Conservation (phyloP, 2,888 invertebrate species). For the Eledone cirrhosa region DNA sequence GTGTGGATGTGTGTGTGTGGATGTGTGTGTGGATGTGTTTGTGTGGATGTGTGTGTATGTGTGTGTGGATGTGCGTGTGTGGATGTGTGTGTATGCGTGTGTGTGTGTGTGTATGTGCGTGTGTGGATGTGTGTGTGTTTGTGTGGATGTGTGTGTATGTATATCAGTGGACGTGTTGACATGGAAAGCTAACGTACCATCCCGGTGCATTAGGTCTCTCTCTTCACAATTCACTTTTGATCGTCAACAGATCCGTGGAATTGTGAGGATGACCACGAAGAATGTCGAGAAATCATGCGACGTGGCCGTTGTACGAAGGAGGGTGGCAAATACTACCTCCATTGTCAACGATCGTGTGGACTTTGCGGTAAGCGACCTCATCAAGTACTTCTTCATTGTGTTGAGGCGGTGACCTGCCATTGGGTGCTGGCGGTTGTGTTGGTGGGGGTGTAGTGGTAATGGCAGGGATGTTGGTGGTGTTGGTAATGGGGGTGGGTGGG, state of each 20-base stretch:
- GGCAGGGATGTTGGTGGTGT: too few relatives aligned
- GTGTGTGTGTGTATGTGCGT: background rate
- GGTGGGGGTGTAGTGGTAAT: too few relatives aligned
- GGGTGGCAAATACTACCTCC: slow-evolving; percentile 35
- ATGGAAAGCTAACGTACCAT: too few relatives aligned
- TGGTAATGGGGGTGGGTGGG: too few relatives aligned
- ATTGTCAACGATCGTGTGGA: slow-evolving; percentile 55
- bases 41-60: background rate
- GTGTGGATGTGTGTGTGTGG: too few relatives aligned
- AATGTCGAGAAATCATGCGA: slow-evolving; percentile 44
- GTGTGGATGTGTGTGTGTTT: too few relatives aligned
- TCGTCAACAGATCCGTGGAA: slow-evolving; percentile 37
- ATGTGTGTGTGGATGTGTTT: too few relatives aligned
- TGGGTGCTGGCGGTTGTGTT: too few relatives aligned
- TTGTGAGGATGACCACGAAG: slow-evolving; percentile 46
- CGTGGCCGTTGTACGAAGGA: slow-evolving; percentile 37
- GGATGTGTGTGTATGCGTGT: background rate
- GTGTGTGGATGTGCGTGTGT: background rate
- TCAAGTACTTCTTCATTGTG: too few relatives aligned
- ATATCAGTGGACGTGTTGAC: too few relatives aligned
- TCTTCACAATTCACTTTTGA: slow-evolving; percentile 23
- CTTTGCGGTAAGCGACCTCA: slow-evolving; percentile 54
- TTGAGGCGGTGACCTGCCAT: too few relatives aligned
- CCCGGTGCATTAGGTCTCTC: background rate
- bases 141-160: too few relatives aligned